Percentiles rank a stretch among this genome's conserved stretches.
Conservation (phyloP, 2,113 vertebrate species). For the Cnemophilus loriae region DNA sequence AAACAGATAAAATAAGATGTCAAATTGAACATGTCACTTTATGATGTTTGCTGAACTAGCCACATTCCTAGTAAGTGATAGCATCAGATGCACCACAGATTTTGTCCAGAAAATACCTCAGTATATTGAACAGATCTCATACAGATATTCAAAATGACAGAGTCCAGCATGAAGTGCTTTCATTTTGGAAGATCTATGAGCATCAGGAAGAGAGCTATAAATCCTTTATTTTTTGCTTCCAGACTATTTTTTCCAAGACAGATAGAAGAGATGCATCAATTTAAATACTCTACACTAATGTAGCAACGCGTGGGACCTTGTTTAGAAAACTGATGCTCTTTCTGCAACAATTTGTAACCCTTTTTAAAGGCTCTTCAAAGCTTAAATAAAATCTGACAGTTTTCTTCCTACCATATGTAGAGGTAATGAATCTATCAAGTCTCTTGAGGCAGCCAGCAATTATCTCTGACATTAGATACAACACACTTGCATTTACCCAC, state of each 20-base stretch:
- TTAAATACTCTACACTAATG: neutral
- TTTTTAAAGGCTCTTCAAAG: constrained; percentile 13
- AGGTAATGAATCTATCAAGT: constrained; percentile 46
- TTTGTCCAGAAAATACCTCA: neutral
- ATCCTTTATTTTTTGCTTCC: neutral
- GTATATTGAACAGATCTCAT: neutral
- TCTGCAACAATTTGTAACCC: constrained; percentile 2
- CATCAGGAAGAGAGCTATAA: neutral
- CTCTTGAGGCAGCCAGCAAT: constrained; percentile 47
- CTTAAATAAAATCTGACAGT: constrained; percentile 47
- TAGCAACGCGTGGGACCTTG: neutral
- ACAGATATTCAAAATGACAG: neutral
- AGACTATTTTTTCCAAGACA: neutral
- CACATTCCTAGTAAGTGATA: neutral
- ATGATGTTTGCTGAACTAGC: neutral
- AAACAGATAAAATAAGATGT: neutral
- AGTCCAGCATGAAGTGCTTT: neutral
- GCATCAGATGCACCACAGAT: neutral
- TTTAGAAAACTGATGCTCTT: constrained; percentile 34
- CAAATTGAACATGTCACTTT: neutral
- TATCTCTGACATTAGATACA: constrained; percentile 44
- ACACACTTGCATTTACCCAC: constrained; percentile 32
- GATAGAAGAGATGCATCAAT: neutral
- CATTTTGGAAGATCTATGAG: neutral
- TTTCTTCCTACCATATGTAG: constrained; percentile 41